Percentiles rank a stretch among this genome's conserved stretches.
These are phyloP conservation scores for Eupithecia abbreviata DNA, from an alignment of 2,888 invertebrate genomes.

Conservation along the genomic window DNA sequence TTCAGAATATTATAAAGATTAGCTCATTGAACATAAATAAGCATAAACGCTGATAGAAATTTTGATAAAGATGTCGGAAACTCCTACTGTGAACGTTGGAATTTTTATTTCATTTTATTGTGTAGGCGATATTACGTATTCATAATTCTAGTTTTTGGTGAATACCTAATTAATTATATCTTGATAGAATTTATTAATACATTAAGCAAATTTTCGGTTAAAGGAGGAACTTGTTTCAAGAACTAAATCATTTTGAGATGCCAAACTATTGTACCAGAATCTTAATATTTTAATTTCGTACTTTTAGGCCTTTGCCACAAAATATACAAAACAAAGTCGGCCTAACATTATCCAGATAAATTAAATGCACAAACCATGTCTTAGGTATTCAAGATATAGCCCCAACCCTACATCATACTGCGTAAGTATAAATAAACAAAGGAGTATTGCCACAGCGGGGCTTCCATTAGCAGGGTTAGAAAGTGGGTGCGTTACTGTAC, in stretches of 20 bases:
- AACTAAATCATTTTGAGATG: not conserved
- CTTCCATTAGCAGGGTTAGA: slow-evolving; percentile 57
- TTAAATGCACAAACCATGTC: slow-evolving; percentile 29
- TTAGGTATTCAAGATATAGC: slow-evolving; percentile 15
- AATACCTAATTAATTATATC: not conserved
- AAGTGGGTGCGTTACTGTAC: slow-evolving; percentile 55
- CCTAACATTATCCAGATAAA: slow-evolving; percentile 3
- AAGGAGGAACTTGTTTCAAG: not conserved
- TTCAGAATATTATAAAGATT: slow-evolving; percentile 13
- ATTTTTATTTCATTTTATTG: slow-evolving; percentile 21
- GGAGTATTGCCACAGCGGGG: slow-evolving; percentile 39
- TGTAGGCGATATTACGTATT: slow-evolving; percentile 7
- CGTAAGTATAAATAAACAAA: slow-evolving; percentile 33
- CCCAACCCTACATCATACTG: slow-evolving; percentile 11
- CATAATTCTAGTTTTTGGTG: slow-evolving; percentile 2
- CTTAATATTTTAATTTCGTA: not conserved
- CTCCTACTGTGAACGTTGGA: slow-evolving; percentile 36
- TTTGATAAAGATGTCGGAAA: slow-evolving; percentile 47
- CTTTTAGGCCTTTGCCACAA: not conserved
- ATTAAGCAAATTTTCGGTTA: not conserved
- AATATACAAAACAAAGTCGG: not conserved
- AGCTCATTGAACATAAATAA: slow-evolving; percentile 46
- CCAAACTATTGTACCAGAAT: not conserved
- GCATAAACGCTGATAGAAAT: slow-evolving; percentile 47
- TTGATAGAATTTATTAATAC: not conserved